Evolutionary conservation across 2,797 vertebrate species (phyloP), one percentile per base, ranked within the genome.

Genomic region (Sternarchorhynchus goeldii): DNA sequence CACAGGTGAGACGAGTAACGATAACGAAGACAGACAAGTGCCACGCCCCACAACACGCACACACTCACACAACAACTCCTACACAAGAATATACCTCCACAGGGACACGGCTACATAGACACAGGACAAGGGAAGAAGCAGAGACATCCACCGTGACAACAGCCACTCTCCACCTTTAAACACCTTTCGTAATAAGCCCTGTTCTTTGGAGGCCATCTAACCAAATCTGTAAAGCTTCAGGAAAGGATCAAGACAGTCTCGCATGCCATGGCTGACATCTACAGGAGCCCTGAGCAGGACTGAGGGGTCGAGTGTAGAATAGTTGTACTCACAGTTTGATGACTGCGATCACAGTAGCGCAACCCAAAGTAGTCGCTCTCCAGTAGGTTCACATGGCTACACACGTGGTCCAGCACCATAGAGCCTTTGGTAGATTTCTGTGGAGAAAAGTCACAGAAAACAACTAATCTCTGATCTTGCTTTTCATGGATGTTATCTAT

Each of bases 331-430:
- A 96, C 95, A 63, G 95, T 95, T 88, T 96, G 95, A 91, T 96
- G 95, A 85, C 90, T 94, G 88, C 88, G 91, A 89, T 96, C 95
- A 86, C 95, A 95, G 89, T 95, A 96, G 78, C 95, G 94, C 83
- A 96, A 90, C 58, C 95, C 95, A 80, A 96, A 96, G 89, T 95
- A 96, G 89, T 96, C 95, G 63, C 93, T 94, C 89, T 96, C 95
- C 86, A 92, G 88, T 29, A 96, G 92, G 88, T 96, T 95, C 87
- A 95, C 85, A 83, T 95, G 94, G 87, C 85, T 92, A 86, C 95
- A 95, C 82, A 95, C 93, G 14, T 94, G 93, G 85, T 94, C 93
- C 88, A 96, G 92, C 89, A 96, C 91, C 84, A 94, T 85, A 0
- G 92, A 94, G 32, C 92, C 94, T 89, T 92, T 95, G 3, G 94